These are phyloP conservation scores for Austrofundulus limnaeus DNA, from an alignment of 2,113 vertebrate species.

Conservation along the genomic window DNA sequence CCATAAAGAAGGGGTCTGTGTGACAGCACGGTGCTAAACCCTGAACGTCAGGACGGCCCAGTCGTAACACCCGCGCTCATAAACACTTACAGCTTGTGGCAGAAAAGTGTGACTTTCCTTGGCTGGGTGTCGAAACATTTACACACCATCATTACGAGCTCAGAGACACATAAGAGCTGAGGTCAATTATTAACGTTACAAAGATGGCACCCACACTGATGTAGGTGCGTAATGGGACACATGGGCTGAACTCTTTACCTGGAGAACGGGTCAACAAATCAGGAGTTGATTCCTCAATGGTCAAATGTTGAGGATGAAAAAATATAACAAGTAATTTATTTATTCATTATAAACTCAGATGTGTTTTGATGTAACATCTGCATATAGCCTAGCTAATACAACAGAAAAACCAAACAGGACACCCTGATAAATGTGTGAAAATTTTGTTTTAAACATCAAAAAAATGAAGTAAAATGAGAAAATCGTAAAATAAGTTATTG, in stretches of 20 bases:
- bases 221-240: background rate
- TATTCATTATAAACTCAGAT: no score
- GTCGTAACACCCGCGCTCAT: constrained; percentile 41
- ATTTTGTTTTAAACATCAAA: no score
- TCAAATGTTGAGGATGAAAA: no score
- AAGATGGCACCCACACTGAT: background rate
- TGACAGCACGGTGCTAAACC: constrained; percentile 47
- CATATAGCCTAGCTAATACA: no score
- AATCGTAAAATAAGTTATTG: no score
- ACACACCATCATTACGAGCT: constrained; percentile 44
- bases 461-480: no score
- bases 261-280: no score
- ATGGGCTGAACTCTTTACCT: background rate
- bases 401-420: no score
- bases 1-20: constrained; percentile 18
- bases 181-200: background rate
- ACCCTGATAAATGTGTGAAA: no score
- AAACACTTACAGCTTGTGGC: constrained; percentile 61
- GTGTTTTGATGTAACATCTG: no score
- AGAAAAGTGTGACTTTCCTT: constrained; percentile 68
- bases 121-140: constrained; percentile 55
- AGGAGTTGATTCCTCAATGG: no score
- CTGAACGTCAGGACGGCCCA: constrained; percentile 44
- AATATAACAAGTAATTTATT: no score
- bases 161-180: background rate